phyloP scores from a whole-genome alignment of 92 coral and sea anemone species.

The Desmophyllum pertusum region DNA sequence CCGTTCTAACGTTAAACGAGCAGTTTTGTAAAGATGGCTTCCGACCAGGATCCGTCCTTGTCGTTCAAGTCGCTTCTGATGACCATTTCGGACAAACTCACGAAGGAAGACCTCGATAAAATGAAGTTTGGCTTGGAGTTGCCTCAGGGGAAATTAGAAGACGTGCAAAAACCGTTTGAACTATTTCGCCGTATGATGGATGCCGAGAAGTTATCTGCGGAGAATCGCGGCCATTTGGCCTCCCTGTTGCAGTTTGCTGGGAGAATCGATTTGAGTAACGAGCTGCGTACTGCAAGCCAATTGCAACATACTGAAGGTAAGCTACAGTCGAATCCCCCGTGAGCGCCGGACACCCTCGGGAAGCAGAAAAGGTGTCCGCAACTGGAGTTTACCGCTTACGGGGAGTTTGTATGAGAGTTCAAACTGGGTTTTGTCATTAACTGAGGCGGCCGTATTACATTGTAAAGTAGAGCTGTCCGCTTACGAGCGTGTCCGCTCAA shows the following conservation, averaged over 20 bases:
- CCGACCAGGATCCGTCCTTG: not conserved
- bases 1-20: not conserved
- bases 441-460: no score
- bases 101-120: constrained; percentile 27
- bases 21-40: not conserved
- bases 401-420: no score
- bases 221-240: constrained; percentile 29
- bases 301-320: not conserved
- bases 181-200: constrained; percentile 46
- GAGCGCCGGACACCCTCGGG: no score
- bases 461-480: no score
- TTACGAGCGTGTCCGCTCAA: no score
- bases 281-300: constrained; percentile 1
- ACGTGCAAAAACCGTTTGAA: constrained; percentile 37
- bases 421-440: no score
- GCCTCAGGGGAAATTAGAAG: constrained; percentile 46
- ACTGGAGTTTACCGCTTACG: no score
- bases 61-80: constrained; percentile 40
- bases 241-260: constrained; percentile 37
- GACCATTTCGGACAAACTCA: constrained; percentile 46
- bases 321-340: no score
- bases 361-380: no score
- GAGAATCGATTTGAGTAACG: constrained; percentile 32
- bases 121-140: constrained; percentile 57
- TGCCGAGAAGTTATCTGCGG: constrained; percentile 13